Evolutionary conservation across 2,113 vertebrate species (phyloP).

Genomic region (Chloroceryle aenea): DNA sequence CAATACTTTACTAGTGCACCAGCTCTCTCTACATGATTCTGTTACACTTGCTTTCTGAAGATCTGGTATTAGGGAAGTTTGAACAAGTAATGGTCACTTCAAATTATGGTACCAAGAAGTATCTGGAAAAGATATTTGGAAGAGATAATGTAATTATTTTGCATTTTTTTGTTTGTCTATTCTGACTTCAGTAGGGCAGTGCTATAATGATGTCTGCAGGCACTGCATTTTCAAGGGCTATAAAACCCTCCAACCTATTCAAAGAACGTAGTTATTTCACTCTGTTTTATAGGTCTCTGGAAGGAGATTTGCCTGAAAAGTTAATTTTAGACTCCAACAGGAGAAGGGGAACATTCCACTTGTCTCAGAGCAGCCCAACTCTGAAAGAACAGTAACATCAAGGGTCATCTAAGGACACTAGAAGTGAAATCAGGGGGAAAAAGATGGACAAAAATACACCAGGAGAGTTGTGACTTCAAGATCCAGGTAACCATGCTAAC

Average conservation of each 20-base stretch:
- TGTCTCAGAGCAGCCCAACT: background rate
- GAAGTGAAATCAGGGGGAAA: background rate
- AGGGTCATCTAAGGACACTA: background rate
- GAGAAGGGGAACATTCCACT: background rate
- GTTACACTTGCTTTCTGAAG: background rate
- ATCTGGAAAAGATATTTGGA: background rate
- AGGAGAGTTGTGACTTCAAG: background rate
- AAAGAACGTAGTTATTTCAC: background rate
- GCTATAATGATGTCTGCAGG: background rate
- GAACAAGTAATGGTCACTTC: background rate
- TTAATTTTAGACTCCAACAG: background rate
- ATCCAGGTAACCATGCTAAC: background rate
- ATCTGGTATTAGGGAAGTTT: background rate
- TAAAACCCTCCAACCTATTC: background rate
- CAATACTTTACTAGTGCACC: background rate
- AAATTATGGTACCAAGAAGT: background rate
- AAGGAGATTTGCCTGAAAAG: background rate
- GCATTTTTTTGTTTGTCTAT: background rate
- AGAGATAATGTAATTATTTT: background rate
- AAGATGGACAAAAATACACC: background rate
- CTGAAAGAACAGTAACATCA: background rate
- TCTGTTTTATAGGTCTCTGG: background rate
- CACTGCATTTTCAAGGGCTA: background rate
- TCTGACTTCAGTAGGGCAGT: background rate
- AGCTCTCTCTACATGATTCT: background rate